Evolutionary conservation across 2,113 vertebrate genomes (phyloP), one percentile per base, ranked within the genome.

Genomic region (Smithornis capensis): DNA sequence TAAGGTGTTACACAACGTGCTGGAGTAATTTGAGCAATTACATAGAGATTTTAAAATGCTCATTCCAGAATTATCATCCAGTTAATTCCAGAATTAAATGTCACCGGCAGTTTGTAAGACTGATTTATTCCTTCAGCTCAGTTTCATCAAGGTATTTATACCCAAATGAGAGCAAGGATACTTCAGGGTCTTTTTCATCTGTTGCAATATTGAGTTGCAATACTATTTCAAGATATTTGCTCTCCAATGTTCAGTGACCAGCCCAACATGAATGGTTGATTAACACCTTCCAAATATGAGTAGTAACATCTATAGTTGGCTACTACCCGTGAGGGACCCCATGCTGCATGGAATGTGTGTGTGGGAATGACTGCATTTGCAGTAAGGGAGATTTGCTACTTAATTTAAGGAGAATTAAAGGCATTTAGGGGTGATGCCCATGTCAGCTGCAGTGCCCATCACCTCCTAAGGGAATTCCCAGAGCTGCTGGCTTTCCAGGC

Each of bases 311-410:
- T 35, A 7, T 9, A 38, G 31, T 5, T 29, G 19, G 31, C 16
- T 11, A 10, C 12, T 7, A 5, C 35, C 56, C 17, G 4, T 5
- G 50, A 87, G 55, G 16, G 55, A 10, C 15, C 9, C 19, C 4
- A 9, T 0, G 19, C 1, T 9, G 24, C 24, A 13, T 0, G 27
- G 53, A 56, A 35, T 2, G 4, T 4, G 33, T 3, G 33, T 17
- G 24, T 9, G 42, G 27, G 35, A 84, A 44, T 10, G 40, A 59
- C 19, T 37, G n/a, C 21, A 18, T 21, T 17, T 77, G 69, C 56
- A 92, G 27, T 11, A 21, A 70, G 56, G 28, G 31, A 22, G 33
- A 37, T 37, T 81, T 64, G 53, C 42, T 45, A 14, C 33, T 75
- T 67, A n/a, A 70, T 47, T 22, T 55, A 42, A 45, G 38, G 4